Evolutionary conservation across 2,888 invertebrate species (phyloP).

Genomic region (Camponotus fellah): DNA sequence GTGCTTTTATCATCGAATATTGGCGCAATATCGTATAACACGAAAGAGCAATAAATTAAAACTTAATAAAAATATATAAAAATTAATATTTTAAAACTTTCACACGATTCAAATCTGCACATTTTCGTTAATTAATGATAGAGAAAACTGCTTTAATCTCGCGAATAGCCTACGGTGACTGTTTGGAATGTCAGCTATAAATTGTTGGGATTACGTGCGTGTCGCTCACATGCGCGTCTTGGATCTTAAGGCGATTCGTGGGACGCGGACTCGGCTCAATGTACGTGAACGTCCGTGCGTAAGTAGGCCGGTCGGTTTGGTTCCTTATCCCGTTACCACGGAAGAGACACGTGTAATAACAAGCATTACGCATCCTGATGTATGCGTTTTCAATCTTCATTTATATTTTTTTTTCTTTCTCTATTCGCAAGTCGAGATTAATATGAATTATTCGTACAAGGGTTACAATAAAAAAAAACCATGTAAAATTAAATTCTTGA

Average conservation of each 20-base stretch:
- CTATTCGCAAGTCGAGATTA: neutral
- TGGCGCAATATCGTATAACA: neutral
- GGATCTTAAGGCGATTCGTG: slow-evolving; percentile 67
- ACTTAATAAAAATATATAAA: too few relatives aligned
- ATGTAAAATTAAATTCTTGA: neutral
- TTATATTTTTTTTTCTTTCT: neutral
- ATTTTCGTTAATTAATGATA: neutral
- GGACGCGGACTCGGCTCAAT: slow-evolving; percentile 60
- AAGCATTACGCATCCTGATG: slow-evolving; percentile 75
- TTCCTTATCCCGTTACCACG: slow-evolving; percentile 80
- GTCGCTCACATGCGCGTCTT: slow-evolving; percentile 53
- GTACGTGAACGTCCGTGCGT: slow-evolving; percentile 75
- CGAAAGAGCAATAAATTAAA: neutral
- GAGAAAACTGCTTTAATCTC: neutral
- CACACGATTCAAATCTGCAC: neutral
- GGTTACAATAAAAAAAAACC: neutral
- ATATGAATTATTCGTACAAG: neutral
- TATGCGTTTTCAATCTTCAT: slow-evolving; percentile 60
- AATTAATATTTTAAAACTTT: neutral
- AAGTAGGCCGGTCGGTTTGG: slow-evolving; percentile 81
- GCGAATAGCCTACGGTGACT: neutral
- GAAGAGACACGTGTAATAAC: slow-evolving; percentile 81
- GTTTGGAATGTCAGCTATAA: slow-evolving; percentile 2
- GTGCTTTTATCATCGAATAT: neutral
- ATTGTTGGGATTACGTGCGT: slow-evolving; percentile 26